These are phyloP conservation scores for Equus przewalskii DNA, from an alignment of 2,113 vertebrate genomes.

Conservation along the genomic window DNA sequence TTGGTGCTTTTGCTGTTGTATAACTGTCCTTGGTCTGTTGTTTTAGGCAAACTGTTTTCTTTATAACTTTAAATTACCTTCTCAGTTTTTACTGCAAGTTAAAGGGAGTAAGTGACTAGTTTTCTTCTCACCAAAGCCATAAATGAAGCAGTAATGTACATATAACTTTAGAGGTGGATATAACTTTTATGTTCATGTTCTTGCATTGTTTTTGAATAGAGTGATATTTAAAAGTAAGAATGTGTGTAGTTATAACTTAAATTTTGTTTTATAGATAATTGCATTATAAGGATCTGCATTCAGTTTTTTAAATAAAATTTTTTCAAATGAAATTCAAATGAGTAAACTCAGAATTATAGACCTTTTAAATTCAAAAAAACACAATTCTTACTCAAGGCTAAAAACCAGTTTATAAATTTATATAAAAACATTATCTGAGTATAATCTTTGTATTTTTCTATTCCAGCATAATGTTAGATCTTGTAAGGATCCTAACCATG, in stretches of 20 bases:
- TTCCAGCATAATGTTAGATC: background rate
- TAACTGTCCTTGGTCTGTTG: background rate
- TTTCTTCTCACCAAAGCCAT: background rate
- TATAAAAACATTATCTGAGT: constrained; percentile 40
- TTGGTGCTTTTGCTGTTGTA: background rate
- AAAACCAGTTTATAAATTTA: constrained; percentile 24
- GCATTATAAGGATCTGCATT: background rate
- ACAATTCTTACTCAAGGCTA: background rate
- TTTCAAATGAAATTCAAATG: constrained; percentile 38
- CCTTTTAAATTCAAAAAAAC: constrained; percentile 27
- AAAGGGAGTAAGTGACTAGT: background rate
- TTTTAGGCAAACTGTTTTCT: background rate
- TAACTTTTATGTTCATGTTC: background rate
- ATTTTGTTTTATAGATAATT: constrained; percentile 48
- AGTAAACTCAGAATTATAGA: background rate
- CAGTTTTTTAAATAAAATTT: constrained; percentile 36
- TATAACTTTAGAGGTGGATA: background rate
- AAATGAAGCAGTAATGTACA: background rate
- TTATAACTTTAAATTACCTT: background rate
- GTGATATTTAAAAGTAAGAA: constrained; percentile 28
- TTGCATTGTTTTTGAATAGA: background rate
- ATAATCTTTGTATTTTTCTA: background rate
- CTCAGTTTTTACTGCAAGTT: background rate
- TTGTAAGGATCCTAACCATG: background rate
- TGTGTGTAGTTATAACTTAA: constrained; percentile 42